Evolutionary conservation across 2,797 vertebrate genomes (phyloP), one percentile per base, ranked within the genome.

Genomic region (Malurus splendens): DNA sequence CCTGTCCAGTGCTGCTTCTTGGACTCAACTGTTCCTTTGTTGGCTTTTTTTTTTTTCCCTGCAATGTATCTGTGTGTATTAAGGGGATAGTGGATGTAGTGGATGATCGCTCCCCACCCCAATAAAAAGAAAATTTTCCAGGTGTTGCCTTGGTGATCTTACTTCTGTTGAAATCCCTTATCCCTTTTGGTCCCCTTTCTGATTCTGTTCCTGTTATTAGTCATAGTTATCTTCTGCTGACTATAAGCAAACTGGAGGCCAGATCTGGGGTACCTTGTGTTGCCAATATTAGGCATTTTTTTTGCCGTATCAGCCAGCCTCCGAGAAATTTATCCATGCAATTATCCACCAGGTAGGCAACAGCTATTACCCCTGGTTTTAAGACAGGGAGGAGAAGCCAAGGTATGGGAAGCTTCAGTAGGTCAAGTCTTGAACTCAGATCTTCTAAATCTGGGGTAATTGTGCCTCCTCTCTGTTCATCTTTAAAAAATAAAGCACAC

Each of bases 391-490:
- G 78, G 83, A 93, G 75, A 81, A 82, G 78, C 61, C 0, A 19
- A 86, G 75, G 54, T 50, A 70, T 18, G 64, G 71, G 62, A 93
- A 92, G 68, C 81, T 82, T 70, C 72, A 50, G 74, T n/a, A 91
- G 92, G 86, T 87, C 71, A 89, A 61, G 72, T 68, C 86, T 80
- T 88, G 87, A 92, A 71, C 81, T 82, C 74, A 41, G 51, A 61
- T 81, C 86, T 82, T 81, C 81, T 62, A 66, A 82, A 77, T 77
- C 74, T 88, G 74, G 78, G 72, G 91, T 86, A 88, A 87, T 68
- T 91, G 84, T 87, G 73, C 72, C 78, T 90, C 42, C 60, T 83
- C 73, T 86, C 85, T 92, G 54, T 65, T 91, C 44, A 6, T 51
- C 82, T 89, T 86, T 81, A 68, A 87, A 81, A 92, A 87, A 59